Evolutionary conservation across 2,888 invertebrate genomes (phyloP), one percentile per base, ranked within the genome.

Genomic region (Tinea semifulvella): DNA sequence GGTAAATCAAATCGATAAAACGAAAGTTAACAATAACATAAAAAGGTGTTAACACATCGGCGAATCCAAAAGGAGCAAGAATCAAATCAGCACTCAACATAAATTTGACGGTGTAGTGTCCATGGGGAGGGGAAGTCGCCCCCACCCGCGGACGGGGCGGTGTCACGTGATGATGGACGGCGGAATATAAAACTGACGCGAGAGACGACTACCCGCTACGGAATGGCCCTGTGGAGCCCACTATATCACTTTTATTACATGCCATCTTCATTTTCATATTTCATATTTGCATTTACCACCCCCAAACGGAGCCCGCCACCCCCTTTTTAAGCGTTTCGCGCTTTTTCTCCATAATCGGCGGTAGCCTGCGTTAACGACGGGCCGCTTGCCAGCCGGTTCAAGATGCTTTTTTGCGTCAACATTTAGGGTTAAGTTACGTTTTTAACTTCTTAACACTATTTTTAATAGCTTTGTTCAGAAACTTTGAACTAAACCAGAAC

Each of bases 201-300:
- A 84, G 85, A 84, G 73, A 75, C 74, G 83, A 82, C 62, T 65
- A 83, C 83, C 83, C 84, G 83, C 84, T 82, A 81, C 83, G 85
- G 84, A 88, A 88, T 87, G 87, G 88, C 87, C 83, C 87, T 85
- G 85, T 84, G 84, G 88, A 87, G 87, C 85, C 85, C 84, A 84
- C 83, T 88, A 87, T 87, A 88, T 88, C 88, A 87, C 85, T 88
- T 88, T 88, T 88, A 88, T 88, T 87, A 87, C 87, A 85, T 86
- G 79, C 83, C 84, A 84, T 85, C 85, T 85, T 84, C 84, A 84
- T 84, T 84, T 84, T 84, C 84, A 84, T 84, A 84, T 84, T 80
- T 80, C 80, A 80, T 80, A 80, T 80, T 80, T 80, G 80, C 80
- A 80, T 83, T 82, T 69, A 68, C 68, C 70, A 60, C 65, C 53